Evolutionary conservation across 2,113 vertebrate genomes (phyloP).

Genomic region (Ptychochromis oligacanthus): DNA sequence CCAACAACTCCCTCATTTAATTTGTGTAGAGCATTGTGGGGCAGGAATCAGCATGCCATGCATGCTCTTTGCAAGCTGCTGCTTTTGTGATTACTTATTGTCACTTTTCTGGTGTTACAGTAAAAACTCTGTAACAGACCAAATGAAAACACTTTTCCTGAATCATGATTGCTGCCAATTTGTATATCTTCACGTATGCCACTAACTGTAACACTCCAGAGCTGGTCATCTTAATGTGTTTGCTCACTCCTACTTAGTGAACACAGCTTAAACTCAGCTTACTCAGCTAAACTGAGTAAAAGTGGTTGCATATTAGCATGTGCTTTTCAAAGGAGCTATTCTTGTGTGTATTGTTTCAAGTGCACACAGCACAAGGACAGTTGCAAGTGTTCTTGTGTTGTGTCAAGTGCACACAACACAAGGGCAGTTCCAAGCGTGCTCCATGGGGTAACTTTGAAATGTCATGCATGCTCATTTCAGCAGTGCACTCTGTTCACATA

Average conservation of each 20-base stretch:
- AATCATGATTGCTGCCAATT: not conserved
- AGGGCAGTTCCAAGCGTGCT: not conserved
- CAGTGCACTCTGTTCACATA: not conserved
- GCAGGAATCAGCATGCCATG: not conserved
- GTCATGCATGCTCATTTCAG: not conserved
- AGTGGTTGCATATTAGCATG: not conserved
- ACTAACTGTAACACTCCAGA: not conserved
- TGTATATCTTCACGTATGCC: not conserved
- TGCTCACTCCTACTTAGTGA: not conserved
- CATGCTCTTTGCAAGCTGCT: not conserved
- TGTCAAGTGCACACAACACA: not conserved
- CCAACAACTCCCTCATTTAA: not conserved
- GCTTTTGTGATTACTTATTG: not conserved
- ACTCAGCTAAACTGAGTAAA: not conserved
- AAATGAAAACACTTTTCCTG: not conserved
- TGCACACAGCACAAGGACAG: not conserved
- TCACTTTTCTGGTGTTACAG: not conserved
- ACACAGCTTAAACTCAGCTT: not conserved
- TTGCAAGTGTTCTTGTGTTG: not conserved
- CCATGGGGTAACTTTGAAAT: not conserved
- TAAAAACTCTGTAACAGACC: not conserved
- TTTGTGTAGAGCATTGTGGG: not conserved
- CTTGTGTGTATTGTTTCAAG: not conserved
- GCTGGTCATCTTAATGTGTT: not conserved
- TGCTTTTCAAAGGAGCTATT: not conserved